Conservation (phyloP, 2,888 invertebrate genomes). For the Fissipunctia ypsillon region DNA sequence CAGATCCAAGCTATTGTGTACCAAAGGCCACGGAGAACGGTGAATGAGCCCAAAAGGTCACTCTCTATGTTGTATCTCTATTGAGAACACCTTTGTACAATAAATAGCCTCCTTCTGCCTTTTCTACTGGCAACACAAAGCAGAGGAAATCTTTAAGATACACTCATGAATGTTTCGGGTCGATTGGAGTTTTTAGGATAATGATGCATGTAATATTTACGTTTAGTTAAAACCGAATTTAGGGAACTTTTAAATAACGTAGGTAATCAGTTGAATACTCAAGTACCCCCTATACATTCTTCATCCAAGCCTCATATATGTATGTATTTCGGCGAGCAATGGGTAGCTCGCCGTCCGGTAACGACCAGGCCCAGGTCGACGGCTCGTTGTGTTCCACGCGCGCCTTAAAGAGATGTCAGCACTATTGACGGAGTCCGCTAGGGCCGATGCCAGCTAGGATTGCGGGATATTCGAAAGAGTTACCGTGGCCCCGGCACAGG, state of each 20-base stretch:
- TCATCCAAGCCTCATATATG: slow-evolving; percentile 18
- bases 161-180: slow-evolving; percentile 46
- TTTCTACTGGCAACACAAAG: slow-evolving; percentile 68
- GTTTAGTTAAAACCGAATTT: slow-evolving; percentile 1
- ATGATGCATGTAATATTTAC: slow-evolving; percentile 21
- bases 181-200: slow-evolving; percentile 31
- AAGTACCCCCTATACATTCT: slow-evolving; percentile 28
- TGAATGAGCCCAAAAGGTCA: slow-evolving; percentile 84
- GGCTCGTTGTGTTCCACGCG: too few species aligned
- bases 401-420: too few species aligned
- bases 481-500: too few species aligned
- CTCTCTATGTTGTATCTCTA: slow-evolving; percentile 79
- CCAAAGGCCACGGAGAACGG: slow-evolving; percentile 83
- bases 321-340: too few species aligned
- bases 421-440: too few species aligned
- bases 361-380: too few species aligned
- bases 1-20: slow-evolving; percentile 79
- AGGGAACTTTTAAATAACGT: not conserved
- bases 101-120: slow-evolving; percentile 73
- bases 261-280: not conserved
- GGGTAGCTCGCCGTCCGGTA: too few species aligned
- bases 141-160: slow-evolving; percentile 59
- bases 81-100: slow-evolving; percentile 78
- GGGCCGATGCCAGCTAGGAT: too few species aligned
- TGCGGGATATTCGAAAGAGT: too few species aligned